Base-by-base conservation (phyloP, 1,140 invertebrate species). In the Scaptomyza pallida region DNA sequence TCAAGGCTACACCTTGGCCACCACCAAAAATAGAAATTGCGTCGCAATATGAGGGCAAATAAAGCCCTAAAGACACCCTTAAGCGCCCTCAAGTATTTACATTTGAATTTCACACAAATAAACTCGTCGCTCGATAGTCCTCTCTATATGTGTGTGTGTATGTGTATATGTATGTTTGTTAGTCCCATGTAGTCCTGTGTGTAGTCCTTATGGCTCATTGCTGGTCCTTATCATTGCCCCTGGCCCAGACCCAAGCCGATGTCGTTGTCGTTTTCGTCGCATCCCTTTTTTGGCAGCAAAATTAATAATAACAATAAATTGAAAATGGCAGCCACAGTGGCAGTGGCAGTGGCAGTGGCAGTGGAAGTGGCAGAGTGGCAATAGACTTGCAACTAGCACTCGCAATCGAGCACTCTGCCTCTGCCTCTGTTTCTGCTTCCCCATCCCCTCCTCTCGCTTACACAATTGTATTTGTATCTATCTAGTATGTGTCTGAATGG, bases 251-350 rank as follows among this genome's bases (percentile, higher is more conserved):
- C 26, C 8, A 9, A 8, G 8, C 23, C 21, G 3, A 23, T 23
- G 21, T 23, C n/a, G n/a, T 23, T 23, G 21, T 21, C 19, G 23
- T 26, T 6, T 0, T 30, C 41, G 44, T 72, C 40, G 72, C 80
- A 85, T 85, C 77, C 80, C 80, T 86, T 85, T 86, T 86, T 75
- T 68, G 77, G 52, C 74, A 73, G 70, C 78, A 83, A 86, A 86
- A 86, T 86, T 88, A 86, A 86, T 86, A 86, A 86, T 86, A 86
- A 86, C 81, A 86, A 86, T 86, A 86, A 86, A 86, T 86, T 86
- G 81, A 88, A 86, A 86, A 86, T 86, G 81, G 81, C 81, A 81
- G 81, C 67, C 73, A 35, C 55, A 67, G 63, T 60, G 65, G 44
- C 67, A 17, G 45, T n/a, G n/a, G n/a, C n/a, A 6, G 26, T 33